Base-by-base conservation (phyloP, 2,113 vertebrate genomes). In the Daphoenositta chrysoptera region DNA sequence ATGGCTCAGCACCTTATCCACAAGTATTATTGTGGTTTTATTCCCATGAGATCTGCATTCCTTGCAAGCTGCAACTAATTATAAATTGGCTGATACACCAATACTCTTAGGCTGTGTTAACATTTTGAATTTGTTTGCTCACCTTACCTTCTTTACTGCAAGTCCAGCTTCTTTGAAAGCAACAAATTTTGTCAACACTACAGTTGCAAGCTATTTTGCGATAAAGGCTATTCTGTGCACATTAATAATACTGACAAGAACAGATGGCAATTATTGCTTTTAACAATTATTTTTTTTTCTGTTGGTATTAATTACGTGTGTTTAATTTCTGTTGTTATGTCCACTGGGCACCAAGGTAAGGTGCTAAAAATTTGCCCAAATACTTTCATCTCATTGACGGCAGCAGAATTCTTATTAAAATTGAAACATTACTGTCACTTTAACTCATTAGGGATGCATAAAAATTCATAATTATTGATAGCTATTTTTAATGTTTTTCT, bases 181-280 rank as follows among this genome's bases (percentile, higher is more conserved):
- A 96, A 87, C 40, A 42, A 80, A 68, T 69, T 93, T 77, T 93
- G 66, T 94, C 75, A 90, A 93, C 79, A 63, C 63, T 57, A 96
- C 72, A 70, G 77, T 93, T 73, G 89, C 90, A 92, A 96, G 78
- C 64, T 96, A 27, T 80, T 96, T 92, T 95, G 75, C 66, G 75
- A 83, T 81, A 97, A 96, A 89, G 80, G 90, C 40, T 39, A 80
- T 89, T 96, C 79, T 37, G 13, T 42, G 69, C 68, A 77, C 68
- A 98, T 97, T 96, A 96, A 95, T 90, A 94, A 90, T 48, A 88
- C 80, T 97, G 96, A 97, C 90, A 93, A 96, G 82, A 97, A 96
- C 96, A 98, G 97, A 98, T 96, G 95, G 96, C 58, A 91, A 94
- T 95, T 97, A 94, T 63, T 0, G 14, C 65, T 97, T 97, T 95